phyloP scores from a whole-genome alignment of 2,888 invertebrate genomes.

The Stenichneumon culpator region DNA sequence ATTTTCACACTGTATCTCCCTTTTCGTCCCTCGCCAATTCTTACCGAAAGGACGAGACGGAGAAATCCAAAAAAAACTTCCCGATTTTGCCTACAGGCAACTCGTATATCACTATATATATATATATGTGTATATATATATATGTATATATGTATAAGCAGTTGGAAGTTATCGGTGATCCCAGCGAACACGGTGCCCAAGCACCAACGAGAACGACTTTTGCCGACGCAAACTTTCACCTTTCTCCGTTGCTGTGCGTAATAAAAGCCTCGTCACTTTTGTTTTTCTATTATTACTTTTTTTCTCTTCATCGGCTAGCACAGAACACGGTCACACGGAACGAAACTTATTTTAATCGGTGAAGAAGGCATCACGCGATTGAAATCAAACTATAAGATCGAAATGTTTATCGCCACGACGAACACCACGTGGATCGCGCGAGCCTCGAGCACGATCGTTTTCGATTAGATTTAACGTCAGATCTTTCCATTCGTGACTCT shows the following conservation, averaged over 20 bases:
- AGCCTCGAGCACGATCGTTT: background rate
- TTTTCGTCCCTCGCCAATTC: constrained; percentile 1
- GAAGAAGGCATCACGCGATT: background rate
- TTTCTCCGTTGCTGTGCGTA: constrained; percentile 52
- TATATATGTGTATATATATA: constrained; percentile 1
- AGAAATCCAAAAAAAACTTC: background rate
- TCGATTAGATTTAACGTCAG: background rate
- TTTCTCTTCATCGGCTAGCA: background rate
- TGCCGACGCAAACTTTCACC: constrained; percentile 61
- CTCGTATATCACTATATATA: background rate
- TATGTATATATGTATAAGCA: background rate
- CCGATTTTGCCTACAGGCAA: background rate
- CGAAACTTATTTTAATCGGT: background rate
- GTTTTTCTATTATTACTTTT: constrained; percentile 32
- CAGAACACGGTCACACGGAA: background rate
- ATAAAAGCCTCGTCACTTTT: constrained; percentile 50
- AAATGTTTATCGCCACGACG: background rate
- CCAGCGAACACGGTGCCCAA: constrained; percentile 34
- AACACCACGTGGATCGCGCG: background rate
- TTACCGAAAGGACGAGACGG: background rate
- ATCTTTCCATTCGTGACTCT: background rate
- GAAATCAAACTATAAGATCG: background rate
- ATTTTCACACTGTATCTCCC: background rate
- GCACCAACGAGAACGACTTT: constrained; percentile 27
- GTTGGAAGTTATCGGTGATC: constrained; percentile 27